Percentiles rank a stretch among this genome's conserved stretches.
Conservation (phyloP, 1,140 invertebrate genomes). For the Drosophila auraria region DNA sequence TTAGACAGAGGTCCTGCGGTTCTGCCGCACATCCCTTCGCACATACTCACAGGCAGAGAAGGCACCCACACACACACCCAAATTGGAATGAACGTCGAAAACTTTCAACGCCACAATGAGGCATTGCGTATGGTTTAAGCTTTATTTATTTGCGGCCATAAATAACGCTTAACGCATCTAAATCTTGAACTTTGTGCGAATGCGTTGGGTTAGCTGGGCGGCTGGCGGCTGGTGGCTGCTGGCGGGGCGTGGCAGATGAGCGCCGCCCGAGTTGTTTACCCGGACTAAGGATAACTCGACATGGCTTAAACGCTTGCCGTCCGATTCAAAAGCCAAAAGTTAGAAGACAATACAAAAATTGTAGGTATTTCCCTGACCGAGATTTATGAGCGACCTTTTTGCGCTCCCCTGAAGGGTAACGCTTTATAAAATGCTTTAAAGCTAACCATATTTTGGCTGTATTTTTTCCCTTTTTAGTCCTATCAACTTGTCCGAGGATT, state of each 20-base stretch:
- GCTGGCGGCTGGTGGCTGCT: not conserved
- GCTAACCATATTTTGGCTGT: constrained; percentile 17
- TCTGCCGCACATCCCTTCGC: constrained; percentile 31
- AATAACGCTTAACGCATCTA: constrained; percentile 84
- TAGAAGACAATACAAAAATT: constrained; percentile 76
- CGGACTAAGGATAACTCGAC: constrained; percentile 73
- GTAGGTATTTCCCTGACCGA: constrained; percentile 48
- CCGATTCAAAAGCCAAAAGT: constrained; percentile 73
- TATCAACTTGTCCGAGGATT: constrained; percentile 26
- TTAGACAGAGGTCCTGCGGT: constrained; percentile 38
- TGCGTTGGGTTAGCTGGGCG: constrained; percentile 54
- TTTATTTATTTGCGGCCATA: constrained; percentile 83
- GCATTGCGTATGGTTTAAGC: constrained; percentile 83
- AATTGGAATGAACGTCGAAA: constrained; percentile 80
- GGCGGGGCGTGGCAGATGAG: constrained; percentile 23
- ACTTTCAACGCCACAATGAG: constrained; percentile 82
- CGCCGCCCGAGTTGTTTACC: constrained; percentile 69
- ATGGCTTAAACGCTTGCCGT: constrained; percentile 64
- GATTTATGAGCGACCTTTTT: constrained; percentile 72
- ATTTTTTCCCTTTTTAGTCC: not conserved
- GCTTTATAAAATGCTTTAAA: constrained; percentile 53
- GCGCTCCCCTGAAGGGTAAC: constrained; percentile 47
- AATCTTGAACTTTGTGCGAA: constrained; percentile 82
- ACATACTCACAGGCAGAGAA: constrained; percentile 10
- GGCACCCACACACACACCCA: constrained; percentile 32